Conservation (phyloP, 2,113 vertebrate species). For the Thalassoma bifasciatum region DNA sequence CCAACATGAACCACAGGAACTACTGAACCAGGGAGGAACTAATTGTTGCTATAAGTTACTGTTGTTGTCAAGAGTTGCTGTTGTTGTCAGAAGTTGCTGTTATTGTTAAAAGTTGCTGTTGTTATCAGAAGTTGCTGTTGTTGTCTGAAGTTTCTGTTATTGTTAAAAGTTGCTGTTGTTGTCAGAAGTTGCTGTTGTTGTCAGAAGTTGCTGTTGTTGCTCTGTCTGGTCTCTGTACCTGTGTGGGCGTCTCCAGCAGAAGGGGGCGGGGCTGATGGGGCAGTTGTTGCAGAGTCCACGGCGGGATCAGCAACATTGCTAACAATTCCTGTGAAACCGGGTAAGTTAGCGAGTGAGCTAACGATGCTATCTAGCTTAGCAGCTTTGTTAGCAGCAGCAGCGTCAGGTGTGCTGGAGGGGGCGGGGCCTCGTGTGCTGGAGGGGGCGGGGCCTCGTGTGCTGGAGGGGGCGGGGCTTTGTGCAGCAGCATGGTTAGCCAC, state of each 20-base stretch:
- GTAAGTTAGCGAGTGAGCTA: constrained; percentile 56
- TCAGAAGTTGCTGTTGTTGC: not conserved
- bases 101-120: no score
- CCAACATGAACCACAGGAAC: no score
- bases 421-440: accelerated
- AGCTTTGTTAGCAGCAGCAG: constrained; percentile 5
- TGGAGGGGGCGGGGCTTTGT: not conserved
- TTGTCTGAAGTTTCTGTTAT: no score
- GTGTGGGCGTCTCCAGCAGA: not conserved
- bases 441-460: not conserved
- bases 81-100: no score
- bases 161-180: no score
- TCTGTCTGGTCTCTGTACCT: constrained; percentile 23
- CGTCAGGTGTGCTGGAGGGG: not conserved
- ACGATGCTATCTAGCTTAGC: constrained; percentile 34
- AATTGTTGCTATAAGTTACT: no score
- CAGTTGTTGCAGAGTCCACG: not conserved
- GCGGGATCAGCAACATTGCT: constrained; percentile 23
- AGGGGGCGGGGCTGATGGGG: constrained; percentile 1
- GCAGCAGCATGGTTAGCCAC: constrained; percentile 9
- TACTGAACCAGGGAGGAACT: no score
- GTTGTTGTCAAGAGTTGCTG: no score
- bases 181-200: no score
- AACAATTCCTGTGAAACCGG: constrained; percentile 32
- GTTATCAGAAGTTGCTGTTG: no score